Base-by-base conservation (phyloP, 2,797 vertebrate species). In the Geotrypetes seraphini region DNA sequence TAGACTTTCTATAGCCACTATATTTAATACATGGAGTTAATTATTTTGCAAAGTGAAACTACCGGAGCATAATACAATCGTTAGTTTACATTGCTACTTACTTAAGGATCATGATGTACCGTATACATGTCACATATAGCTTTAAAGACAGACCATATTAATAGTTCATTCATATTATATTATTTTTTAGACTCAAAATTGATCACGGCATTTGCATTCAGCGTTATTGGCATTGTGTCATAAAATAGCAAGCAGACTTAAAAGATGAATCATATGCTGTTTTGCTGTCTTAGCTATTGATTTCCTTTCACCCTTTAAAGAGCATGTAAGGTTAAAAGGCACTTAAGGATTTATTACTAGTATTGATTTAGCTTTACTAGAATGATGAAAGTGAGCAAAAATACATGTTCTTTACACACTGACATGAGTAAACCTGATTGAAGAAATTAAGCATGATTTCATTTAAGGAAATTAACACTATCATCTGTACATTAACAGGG, bases 231-330 rank as follows among this genome's bases (percentile, higher is more conserved):
- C 37, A 53, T 54, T 53, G 27, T 65, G 63, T 60, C 66, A 52
- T 42, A 51, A 50, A 62, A 20, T 52, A 42, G 18, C 18, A 43
- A 43, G 37, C 2, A 42, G 33, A 54, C 57, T 50, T 66, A 45
- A 74, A 65, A 71, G 52, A 75, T 64, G 41, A 68, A 70, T 72
- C 47, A 22, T 51, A 43, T 20, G 24, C 42, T 30, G 19, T 64
- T 78, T 79, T 75, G 69, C 56, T 62, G 38, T 55, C 13, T 33
- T 50, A 41, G 40, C 49, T 70, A 81, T 78, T 67, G 72, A 79
- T 75, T 73, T 69, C 41, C 60, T 43, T 67, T 79, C 69, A 64
- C 53, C 44, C 23, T 53, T 54, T 60, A 71, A 78, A 66, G 50
- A 63, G 43, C 50, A 23, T 16, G 14, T 64, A 68, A 72, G 50